phyloP scores from a whole-genome alignment of 2,888 invertebrate genomes.

The Globia sparganii region DNA sequence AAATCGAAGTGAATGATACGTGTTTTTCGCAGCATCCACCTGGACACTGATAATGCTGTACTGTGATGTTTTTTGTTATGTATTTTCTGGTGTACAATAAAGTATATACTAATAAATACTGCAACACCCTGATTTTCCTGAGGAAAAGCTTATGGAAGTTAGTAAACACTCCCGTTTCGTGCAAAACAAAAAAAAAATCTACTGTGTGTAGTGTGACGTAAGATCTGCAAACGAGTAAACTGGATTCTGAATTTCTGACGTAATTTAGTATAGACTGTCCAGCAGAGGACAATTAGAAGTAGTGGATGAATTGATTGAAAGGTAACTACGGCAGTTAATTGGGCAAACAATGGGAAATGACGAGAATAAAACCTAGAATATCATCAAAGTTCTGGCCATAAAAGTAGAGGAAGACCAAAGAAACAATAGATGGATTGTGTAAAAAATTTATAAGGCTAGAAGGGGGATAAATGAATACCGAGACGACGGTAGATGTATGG shows the following conservation, averaged over 20 bases:
- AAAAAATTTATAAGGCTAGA: not conserved
- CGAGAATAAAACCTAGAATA: no score
- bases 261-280: not conserved
- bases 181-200: slow-evolving; percentile 17
- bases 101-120: no score
- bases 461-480: not conserved
- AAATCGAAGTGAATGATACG: slow-evolving; percentile 7
- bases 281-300: not conserved
- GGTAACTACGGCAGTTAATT: not conserved
- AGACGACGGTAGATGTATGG: not conserved
- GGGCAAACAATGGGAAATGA: not conserved
- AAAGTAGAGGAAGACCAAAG: not conserved
- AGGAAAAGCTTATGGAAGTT: slow-evolving; percentile 22
- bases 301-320: not conserved
- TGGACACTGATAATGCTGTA: slow-evolving; percentile 37
- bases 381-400: not conserved
- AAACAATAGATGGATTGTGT: not conserved
- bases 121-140: slow-evolving; percentile 46
- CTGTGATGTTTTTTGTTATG: no score
- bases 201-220: slow-evolving; percentile 29
- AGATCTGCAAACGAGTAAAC: slow-evolving; percentile 31
- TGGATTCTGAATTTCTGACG: slow-evolving; percentile 12
- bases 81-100: no score
- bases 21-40: slow-evolving; percentile 4
- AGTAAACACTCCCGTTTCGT: not conserved